Percentiles rank a stretch among this genome's conserved stretches.
phyloP scores from a whole-genome alignment of 2,113 vertebrate species.

The Caranx melampygus region DNA sequence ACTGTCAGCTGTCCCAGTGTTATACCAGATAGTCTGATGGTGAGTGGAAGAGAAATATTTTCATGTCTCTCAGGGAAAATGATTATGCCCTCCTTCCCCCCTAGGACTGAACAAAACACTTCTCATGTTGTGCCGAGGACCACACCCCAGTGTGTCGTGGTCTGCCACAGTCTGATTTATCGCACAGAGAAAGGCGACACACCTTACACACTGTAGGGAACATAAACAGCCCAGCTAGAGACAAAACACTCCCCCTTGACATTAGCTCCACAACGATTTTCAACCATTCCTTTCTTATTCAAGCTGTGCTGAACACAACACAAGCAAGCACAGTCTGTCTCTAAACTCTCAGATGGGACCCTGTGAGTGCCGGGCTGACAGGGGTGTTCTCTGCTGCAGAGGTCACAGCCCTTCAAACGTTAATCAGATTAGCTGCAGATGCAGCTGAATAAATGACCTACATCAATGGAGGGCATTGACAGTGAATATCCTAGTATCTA shows the following conservation, averaged over 20 bases:
- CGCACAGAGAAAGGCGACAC: conserved; percentile 60
- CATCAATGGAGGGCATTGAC: conserved; percentile 81
- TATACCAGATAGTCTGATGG: conserved; percentile 27
- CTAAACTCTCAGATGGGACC: conserved; percentile 12
- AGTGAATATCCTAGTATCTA: conserved; percentile 68
- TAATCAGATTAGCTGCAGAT: conserved; percentile 81
- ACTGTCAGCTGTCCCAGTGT: conserved; percentile 22
- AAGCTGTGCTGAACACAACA: conserved; percentile 12
- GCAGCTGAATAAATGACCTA: conserved; percentile 84
- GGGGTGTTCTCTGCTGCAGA: conserved; percentile 58
- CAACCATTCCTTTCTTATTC: conserved; percentile 4
- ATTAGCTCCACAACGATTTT: conserved; percentile 25
- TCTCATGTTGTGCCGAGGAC: conserved; percentile 55
- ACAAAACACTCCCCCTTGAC: conserved; percentile 50
- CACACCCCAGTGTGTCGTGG: conserved; percentile 55
- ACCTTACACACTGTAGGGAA: conserved; percentile 58
- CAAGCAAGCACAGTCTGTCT: conserved; percentile 15
- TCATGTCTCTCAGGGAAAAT: conserved; percentile 56
- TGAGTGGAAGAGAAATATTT: conserved; percentile 35
- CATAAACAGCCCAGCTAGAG: conserved; percentile 52
- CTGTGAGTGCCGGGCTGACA: conserved; percentile 23
- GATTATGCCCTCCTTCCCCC: conserved; percentile 28
- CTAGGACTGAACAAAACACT: conserved; percentile 53
- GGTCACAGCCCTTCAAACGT: conserved; percentile 66
- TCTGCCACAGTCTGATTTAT: conserved; percentile 74